Base-by-base conservation (phyloP, 2,797 vertebrate species). In the Brachyrhaphis roseni region DNA sequence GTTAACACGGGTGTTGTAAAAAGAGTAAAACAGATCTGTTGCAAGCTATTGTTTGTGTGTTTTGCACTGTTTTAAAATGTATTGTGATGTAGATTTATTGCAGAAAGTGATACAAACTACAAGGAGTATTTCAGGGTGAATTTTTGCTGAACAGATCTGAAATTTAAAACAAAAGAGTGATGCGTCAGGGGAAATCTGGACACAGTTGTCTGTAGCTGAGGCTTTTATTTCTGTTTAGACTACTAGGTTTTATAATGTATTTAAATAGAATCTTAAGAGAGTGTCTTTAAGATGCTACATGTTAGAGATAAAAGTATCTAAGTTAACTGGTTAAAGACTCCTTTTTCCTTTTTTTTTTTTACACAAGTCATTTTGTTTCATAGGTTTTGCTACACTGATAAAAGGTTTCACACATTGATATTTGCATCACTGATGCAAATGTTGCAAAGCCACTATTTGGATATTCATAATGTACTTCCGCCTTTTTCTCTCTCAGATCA, bases 401-500 rank as follows among this genome's bases (percentile, higher is more conserved):
- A 71, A 45, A 45, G 12, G 26, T 45, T n/a, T 41, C 68, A 5
- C 15, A 53, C 34, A n/a, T 7, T 26, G 15, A 47, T 12, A 18
- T 51, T 18, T 36, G 47, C 31, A 36, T 53, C 72, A 36, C 47
- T 23, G 28, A 55, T 36, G 23, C 72, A 74, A 53, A 23, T 34
- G 4, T 26, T 41, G 34, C 51, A 45, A 18, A 81, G 72, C 70
- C 72, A 36, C 1, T 39, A 8, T 75, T 41, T 76, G 23, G 76
- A 45, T 76, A 70, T 78, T 26, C 49, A 64, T 74, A 36, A 76
- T 76, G n/a, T 74, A 23, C 26, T 75, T 47, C 36, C 6, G 26
- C 55, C 55, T 78, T 77, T 80, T 80, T 82, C n/a, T 18, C 10
- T 3, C 28, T 77, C 49, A 72, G 82, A 88, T 86, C 5, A 76